Evolutionary conservation across 2,797 vertebrate species (phyloP).

Genomic region (Tapera naevia): DNA sequence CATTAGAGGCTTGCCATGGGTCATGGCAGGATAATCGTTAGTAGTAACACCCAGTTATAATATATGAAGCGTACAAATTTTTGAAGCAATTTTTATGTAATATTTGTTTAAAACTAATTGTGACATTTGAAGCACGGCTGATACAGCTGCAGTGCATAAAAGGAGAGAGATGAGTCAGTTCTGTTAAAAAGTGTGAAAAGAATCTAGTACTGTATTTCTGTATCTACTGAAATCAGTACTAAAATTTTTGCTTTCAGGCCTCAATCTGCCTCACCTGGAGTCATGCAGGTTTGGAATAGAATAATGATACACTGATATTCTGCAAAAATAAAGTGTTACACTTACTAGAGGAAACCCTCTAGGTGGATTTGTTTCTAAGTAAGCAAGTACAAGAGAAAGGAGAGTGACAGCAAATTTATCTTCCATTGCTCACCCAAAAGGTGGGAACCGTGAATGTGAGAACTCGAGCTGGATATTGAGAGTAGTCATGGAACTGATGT

Average conservation of each 20-base stretch:
- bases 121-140: neutral
- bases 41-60: neutral
- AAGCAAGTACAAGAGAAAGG: neutral
- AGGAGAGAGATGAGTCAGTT: neutral
- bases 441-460: neutral
- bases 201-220: neutral
- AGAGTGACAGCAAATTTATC: neutral
- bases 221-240: neutral
- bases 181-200: neutral
- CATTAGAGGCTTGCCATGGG: neutral
- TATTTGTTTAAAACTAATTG: neutral
- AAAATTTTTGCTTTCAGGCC: neutral
- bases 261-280: neutral
- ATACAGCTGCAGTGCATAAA: neutral
- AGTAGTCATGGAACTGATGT: neutral
- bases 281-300: neutral
- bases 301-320: neutral
- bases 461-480: neutral
- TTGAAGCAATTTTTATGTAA: neutral
- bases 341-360: neutral
- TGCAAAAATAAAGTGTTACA: neutral
- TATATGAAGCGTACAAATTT: neutral
- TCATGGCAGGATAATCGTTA: neutral
- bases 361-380: neutral
- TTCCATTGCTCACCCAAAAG: neutral